These are phyloP conservation scores for Tupiocoris notatus DNA, from an alignment of 2,888 invertebrate species.

Conservation along the genomic window DNA sequence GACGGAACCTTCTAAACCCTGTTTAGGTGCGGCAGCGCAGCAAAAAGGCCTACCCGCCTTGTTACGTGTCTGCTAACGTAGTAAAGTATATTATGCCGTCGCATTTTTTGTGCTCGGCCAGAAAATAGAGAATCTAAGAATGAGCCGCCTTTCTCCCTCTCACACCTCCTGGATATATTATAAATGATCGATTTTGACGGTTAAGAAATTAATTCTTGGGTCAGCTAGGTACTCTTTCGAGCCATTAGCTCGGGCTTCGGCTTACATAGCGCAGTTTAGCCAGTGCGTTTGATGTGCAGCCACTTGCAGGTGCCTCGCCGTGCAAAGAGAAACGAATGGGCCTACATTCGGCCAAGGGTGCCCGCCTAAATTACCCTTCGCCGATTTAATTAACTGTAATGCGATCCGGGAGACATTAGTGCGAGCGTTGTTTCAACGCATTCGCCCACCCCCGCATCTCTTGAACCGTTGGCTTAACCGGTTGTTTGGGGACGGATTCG, in stretches of 20 bases:
- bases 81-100: no score
- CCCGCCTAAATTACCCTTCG: neutral
- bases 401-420: neutral
- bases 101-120: no score
- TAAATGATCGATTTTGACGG: no score
- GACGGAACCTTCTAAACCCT: no score
- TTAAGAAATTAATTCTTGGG: no score
- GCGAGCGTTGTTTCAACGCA: neutral
- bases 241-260: neutral
- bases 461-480: neutral
- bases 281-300: neutral
- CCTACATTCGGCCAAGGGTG: neutral
- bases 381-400: neutral
- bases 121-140: no score
- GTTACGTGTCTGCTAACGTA: no score
- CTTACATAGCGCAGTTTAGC: neutral
- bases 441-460: neutral
- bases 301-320: neutral
- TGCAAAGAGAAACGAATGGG: neutral
- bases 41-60: no score
- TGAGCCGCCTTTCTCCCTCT: no score
- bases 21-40: no score
- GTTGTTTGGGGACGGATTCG: no score
- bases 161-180: no score
- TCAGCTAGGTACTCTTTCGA: neutral